Evolutionary conservation across 2,888 invertebrate genomes (phyloP), one percentile per base, ranked within the genome.

Genomic region (Sthenelais limicola): DNA sequence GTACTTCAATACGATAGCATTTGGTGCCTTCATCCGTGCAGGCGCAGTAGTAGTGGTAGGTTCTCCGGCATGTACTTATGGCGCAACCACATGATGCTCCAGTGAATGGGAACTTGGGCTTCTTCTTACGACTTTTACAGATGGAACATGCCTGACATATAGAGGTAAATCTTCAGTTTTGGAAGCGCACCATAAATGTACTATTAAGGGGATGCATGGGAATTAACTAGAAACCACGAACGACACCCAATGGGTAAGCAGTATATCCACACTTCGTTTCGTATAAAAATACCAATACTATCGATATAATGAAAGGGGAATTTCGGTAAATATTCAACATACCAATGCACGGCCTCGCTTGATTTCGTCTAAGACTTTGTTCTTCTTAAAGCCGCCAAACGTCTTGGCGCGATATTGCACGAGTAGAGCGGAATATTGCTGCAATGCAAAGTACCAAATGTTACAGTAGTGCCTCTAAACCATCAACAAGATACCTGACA

Each of bases 61-160:
- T 90, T 70, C 89, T 90, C 35, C 90, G 90, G 81, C 94, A 94
- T 66, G 88, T 89, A 0, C 79, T 74, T 0, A 91, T 85, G 18
- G 90, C 90, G 83, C 95, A 95, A 0, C 92, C 92, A 0, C 94
- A 88, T 0, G 92, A 93, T 0, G 94, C 94, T 0, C 92, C 92
- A 7, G 73, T 51, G 9, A 43, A 43, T 12, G 32, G 26, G 48
- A 68, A 48, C 43, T 58, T 54, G 12, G 32, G 47, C 24, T 62
- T 43, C 26, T 48, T 70, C 66, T 77, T 73, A 24, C 33, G 26
- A 0, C 58, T 83, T 28, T 87, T 87, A 82, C 94, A 94, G 81
- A 91, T 92, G 5, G 87, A 90, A 81, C 94, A 94, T 80, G 82
- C 85, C 93, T 94, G 87, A 0, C 88, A 89, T 67, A 12, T 18